Conservation (phyloP, 2,113 vertebrate genomes). For the Eudyptes chrysolophus region DNA sequence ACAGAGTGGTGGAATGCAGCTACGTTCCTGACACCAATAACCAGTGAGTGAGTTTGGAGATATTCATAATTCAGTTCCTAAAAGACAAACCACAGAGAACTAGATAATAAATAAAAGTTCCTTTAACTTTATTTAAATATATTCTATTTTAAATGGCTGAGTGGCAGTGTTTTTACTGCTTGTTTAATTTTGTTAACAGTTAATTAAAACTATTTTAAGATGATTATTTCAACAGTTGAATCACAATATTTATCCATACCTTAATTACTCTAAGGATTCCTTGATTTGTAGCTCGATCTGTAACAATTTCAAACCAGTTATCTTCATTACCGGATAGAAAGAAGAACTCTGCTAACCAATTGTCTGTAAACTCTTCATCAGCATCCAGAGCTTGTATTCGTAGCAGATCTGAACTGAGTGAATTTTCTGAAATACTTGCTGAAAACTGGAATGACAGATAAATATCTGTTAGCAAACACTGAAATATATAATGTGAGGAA, state of each 20-base stretch:
- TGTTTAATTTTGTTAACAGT: not conserved
- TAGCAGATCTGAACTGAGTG: slow-evolving; percentile 80
- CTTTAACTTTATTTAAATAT: not conserved
- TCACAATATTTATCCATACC: slow-evolving; percentile 61
- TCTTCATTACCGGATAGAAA: slow-evolving; percentile 91
- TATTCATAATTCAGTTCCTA: slow-evolving; percentile 89
- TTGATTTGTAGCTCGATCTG: slow-evolving; percentile 86
- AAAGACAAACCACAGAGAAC: slow-evolving; percentile 16
- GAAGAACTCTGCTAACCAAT: slow-evolving; percentile 82
- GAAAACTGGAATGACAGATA: slow-evolving; percentile 79
- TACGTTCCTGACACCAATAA: slow-evolving; percentile 82
- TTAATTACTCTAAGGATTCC: slow-evolving; percentile 85
- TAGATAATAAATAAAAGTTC: not conserved
- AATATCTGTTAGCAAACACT: not conserved
- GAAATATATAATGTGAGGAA: not conserved
- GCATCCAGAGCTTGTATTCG: slow-evolving; percentile 83
- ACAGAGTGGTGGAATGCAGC: slow-evolving; percentile 82
- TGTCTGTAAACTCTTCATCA: slow-evolving; percentile 81
- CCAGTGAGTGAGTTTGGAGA: slow-evolving; percentile 72
- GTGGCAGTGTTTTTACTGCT: not conserved
- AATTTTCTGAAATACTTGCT: slow-evolving; percentile 85
- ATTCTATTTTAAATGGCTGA: not conserved
- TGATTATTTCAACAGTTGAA: not conserved
- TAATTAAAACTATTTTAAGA: not conserved
- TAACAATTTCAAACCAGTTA: slow-evolving; percentile 84